These are phyloP conservation scores for Lepidurus arcticus DNA, from an alignment of 1,140 invertebrate genomes.

Conservation along the genomic window DNA sequence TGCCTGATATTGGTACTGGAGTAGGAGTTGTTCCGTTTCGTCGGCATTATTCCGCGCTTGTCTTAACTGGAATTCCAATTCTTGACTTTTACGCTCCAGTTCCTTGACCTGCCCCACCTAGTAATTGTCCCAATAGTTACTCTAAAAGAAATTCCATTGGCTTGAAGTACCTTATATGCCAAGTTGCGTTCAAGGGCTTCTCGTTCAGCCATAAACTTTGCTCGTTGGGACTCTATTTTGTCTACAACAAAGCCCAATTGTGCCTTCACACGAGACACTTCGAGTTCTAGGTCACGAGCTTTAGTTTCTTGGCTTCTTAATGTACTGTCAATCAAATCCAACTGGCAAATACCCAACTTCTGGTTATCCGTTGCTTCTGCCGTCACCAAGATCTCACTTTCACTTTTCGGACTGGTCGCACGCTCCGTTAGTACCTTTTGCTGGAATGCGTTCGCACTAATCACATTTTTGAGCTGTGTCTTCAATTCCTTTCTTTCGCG, in stretches of 20 bases:
- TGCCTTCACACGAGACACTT: slow-evolving; percentile 24
- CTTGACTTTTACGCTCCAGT: neutral
- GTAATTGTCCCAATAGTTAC: neutral
- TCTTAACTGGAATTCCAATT: neutral
- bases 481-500: neutral
- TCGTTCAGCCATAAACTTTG: neutral
- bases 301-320: slow-evolving; percentile 26
- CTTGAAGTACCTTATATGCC: neutral
- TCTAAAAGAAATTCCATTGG: neutral
- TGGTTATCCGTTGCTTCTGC: neutral
- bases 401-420: neutral
- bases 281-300: slow-evolving; percentile 29
- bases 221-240: neutral
- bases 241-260: slow-evolving; percentile 16
- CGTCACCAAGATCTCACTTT: neutral
- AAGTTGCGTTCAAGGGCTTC: neutral
- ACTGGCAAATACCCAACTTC: neutral
- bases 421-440: neutral
- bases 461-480: neutral
- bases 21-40: neutral
- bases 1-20: neutral
- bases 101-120: neutral
- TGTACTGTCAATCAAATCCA: neutral
- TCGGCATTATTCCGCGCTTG: neutral
- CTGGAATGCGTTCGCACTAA: neutral